Conservation (phyloP, 2,888 invertebrate genomes). For the Yponomeuta sedellus region DNA sequence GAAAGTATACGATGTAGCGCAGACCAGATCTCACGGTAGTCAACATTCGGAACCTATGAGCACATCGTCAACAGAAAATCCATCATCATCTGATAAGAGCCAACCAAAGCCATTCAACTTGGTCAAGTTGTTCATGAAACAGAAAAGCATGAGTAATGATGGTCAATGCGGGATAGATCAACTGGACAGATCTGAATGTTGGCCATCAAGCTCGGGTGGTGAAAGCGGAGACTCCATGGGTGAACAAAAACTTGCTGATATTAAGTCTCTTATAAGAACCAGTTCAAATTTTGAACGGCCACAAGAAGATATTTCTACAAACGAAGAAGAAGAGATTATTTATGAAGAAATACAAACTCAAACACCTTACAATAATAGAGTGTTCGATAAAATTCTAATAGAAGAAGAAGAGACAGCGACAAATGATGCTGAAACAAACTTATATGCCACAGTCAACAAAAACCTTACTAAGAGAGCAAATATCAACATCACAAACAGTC, state of each 20-base stretch:
- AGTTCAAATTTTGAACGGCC: slow-evolving; percentile 42
- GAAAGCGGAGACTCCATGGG: slow-evolving; percentile 78
- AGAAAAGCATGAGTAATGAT: slow-evolving; percentile 89
- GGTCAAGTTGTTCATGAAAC: slow-evolving; percentile 92
- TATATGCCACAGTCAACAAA: slow-evolving; percentile 70
- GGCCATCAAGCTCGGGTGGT: slow-evolving; percentile 82
- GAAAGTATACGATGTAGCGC: slow-evolving; percentile 70
- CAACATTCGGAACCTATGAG: slow-evolving; percentile 73
- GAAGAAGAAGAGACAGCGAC: slow-evolving; percentile 68
- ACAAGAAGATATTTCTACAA: slow-evolving; percentile 75
- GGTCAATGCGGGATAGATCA: slow-evolving; percentile 86
- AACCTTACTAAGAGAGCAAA: slow-evolving; percentile 61
- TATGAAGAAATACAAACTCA: slow-evolving; percentile 59
- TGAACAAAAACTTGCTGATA: slow-evolving; percentile 50
- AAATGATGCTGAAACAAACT: slow-evolving; percentile 58
- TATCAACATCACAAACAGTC: slow-evolving; percentile 73
- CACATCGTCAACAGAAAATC: slow-evolving; percentile 71
- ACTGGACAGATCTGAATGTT: slow-evolving; percentile 82
- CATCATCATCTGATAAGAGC: slow-evolving; percentile 66
- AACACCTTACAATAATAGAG: slow-evolving; percentile 55
- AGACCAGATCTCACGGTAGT: slow-evolving; percentile 59
- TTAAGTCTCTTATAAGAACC: slow-evolving; percentile 31
- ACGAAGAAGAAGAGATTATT: slow-evolving; percentile 62
- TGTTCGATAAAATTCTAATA: slow-evolving; percentile 64
- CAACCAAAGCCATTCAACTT: slow-evolving; percentile 85